Base-by-base conservation (phyloP, 2,888 invertebrate genomes). In the Hydraecia micacea region DNA sequence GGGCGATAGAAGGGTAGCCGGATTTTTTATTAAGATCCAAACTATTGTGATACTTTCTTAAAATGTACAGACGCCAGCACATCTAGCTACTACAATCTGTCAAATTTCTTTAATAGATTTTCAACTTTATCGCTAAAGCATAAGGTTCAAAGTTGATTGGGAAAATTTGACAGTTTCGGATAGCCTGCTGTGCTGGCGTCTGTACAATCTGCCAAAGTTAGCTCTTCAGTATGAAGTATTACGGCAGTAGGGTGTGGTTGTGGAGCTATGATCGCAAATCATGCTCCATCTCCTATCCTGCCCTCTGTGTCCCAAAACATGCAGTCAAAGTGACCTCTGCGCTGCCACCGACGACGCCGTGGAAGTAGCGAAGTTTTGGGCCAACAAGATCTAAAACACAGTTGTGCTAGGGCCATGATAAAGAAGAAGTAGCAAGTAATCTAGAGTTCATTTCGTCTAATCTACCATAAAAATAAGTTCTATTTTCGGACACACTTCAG, bases 401-500 rank as follows among this genome's bases (percentile, higher is more conserved):
- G 46, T 5, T 5, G 46, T 55, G 55, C 11, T 9, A 55, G 11
- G 11, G 55, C 1, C 9, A 55, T 25, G 25, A 52, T 21, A 8
- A 25, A 55, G 25, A 25, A 55, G 9, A 55, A 46, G 46, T n/a
- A 1, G 5, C 46, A 25, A 55, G 25, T n/a, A 55, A 60, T 28
- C n/a, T 55, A 25, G 32, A 46, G 32, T 9, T 60, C 18, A 75
- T 52, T 74, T 52, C 13, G 13, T 15, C 9, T 6, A 25, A 36
- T 66, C 9, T 25, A 13, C 13, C 2, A 28, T 39, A 9, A 46
- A 69, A 60, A 62, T n/a, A 32, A 2, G 13, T 72, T 85, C 75
- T 74, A 69, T 85, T 85, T 83, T 86, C 52, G 6, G 13, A 13
- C 4, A 74, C 76, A 82, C 46, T 70, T 71, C 36, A 68, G 60